These are phyloP conservation scores for Drosophila meridiana DNA, from an alignment of 2,888 invertebrate species.

Conservation along the genomic window DNA sequence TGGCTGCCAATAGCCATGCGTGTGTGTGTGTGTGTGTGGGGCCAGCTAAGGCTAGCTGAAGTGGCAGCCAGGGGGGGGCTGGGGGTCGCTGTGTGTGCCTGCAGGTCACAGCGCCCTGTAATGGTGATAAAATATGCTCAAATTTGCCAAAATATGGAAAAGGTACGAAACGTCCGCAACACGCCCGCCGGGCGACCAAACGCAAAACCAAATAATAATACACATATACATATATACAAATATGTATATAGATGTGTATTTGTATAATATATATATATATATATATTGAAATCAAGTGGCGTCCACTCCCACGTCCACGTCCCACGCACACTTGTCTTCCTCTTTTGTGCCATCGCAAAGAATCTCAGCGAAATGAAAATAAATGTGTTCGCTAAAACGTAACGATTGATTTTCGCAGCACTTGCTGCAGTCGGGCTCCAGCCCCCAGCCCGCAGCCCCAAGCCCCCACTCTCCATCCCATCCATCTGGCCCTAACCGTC, in stretches of 20 bases:
- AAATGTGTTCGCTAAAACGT: conserved; percentile 83
- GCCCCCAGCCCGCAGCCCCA: background rate
- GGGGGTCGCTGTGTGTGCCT: conserved; percentile 47
- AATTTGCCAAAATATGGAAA: conserved; percentile 79
- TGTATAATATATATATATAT: conserved; percentile 25
- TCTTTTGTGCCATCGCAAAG: conserved; percentile 1
- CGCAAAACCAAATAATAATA: conserved; percentile 61
- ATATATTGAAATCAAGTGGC: conserved; percentile 70
- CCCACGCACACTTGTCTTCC: background rate
- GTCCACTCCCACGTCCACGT: conserved; percentile 1
- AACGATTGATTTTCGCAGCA: conserved; percentile 83
- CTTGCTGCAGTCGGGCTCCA: conserved; percentile 6
- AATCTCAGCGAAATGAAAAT: conserved; percentile 82
- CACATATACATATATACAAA: conserved; percentile 52
- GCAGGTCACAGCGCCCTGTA: conserved; percentile 72
- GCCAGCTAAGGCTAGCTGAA: conserved; percentile 7
- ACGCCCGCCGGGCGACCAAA: conserved; percentile 49
- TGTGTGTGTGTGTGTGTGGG: conserved; percentile 11
- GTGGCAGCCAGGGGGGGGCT: background rate
- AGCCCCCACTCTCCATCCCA: too few species aligned
- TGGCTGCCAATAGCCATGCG: conserved; percentile 63
- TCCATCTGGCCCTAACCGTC: too few species aligned
- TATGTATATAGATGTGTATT: conserved; percentile 41
- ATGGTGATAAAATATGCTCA: conserved; percentile 83
- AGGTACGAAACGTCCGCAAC: conserved; percentile 65